phyloP scores from a whole-genome alignment of 1,140 invertebrate genomes.

The Drosophila pseudoobscura region DNA sequence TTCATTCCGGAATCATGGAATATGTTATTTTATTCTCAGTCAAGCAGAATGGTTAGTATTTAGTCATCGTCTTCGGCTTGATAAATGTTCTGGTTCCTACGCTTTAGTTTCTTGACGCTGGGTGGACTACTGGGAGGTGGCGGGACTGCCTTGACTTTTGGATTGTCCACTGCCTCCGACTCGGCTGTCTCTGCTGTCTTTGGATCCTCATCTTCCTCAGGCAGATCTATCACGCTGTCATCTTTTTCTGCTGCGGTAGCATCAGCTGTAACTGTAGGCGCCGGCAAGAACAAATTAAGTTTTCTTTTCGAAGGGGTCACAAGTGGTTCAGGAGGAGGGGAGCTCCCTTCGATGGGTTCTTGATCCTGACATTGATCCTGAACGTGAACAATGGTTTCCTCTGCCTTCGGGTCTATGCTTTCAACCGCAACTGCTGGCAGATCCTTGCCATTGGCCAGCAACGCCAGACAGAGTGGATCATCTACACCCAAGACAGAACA shows the following conservation, averaged over 20 bases:
- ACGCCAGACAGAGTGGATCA: constrained; percentile 87
- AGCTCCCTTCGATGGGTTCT: not conserved
- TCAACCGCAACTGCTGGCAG: constrained; percentile 29
- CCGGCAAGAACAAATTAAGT: constrained; percentile 52
- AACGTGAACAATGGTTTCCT: not conserved
- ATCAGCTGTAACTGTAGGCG: constrained; percentile 18
- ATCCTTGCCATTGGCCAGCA: constrained; percentile 79
- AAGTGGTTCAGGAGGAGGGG: constrained; percentile 1
- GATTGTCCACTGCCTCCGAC: not conserved
- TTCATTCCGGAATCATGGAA: constrained; percentile 21
- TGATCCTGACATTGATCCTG: not conserved
- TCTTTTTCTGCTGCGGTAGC: not conserved
- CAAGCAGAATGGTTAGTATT: not conserved
- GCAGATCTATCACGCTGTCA: constrained; percentile 41
- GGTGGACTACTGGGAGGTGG: constrained; percentile 20
- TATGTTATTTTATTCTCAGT: constrained; percentile 10
- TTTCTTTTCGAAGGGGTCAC: constrained; percentile 47
- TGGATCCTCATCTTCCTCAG: constrained; percentile 21
- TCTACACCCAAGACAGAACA: constrained; percentile 92
- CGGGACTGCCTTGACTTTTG: not conserved
- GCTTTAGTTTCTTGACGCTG: constrained; percentile 83
- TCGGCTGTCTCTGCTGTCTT: not conserved
- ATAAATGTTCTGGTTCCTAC: constrained; percentile 84
- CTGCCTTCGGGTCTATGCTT: not conserved
- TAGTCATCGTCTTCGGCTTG: constrained; percentile 52